Base-by-base conservation (phyloP, 2,888 invertebrate species). In the Liodrosophila aerea region DNA sequence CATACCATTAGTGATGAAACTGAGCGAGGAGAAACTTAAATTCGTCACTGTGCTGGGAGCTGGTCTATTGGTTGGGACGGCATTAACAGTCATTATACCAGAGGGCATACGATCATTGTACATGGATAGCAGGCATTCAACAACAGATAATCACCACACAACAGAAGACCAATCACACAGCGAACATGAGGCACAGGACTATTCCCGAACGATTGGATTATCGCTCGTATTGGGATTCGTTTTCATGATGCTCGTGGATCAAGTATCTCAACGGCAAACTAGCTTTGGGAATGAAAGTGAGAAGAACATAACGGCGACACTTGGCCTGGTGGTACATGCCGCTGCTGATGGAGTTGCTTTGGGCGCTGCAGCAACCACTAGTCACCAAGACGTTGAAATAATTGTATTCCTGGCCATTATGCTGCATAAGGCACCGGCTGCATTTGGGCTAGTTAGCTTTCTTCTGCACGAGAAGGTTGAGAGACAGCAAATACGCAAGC, bases 371-470 rank as follows among this genome's bases (percentile, higher is more conserved):
- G 98, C 98, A 0, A 97, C 97, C 0, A 98, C 98, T 0, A 95
- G 97, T 2, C 98, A 98, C 86, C 94, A 97, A 0, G 98, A 98
- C 86, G 97, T 99, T 0, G 99, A 99, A 90, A 93, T 98, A 85
- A 98, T 99, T 64, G 98, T 99, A 7, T 99, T 99, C 90, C 89
- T 99, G 27, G 99, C 99, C 2, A 99, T 99, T 73, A 99, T 99
- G 98, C 90, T 99, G 49, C 99, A 99, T 87, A 99, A 99, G 91
- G 99, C 98, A 0, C 99, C 99, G 0, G 99, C 99, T 2, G 98
- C 99, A 0, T 99, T 99, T 91, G 99, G 99, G 0, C 92, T 99
- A 11, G 98, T 98, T 33, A 98, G 98, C n/a, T 99, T 98, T 90
- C 91, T 99, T 36, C 90, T 99, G 65, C 98, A 98, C 88, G 98